Evolutionary conservation across 1,140 invertebrate genomes (phyloP).

Genomic region (Oscheius sp.): DNA sequence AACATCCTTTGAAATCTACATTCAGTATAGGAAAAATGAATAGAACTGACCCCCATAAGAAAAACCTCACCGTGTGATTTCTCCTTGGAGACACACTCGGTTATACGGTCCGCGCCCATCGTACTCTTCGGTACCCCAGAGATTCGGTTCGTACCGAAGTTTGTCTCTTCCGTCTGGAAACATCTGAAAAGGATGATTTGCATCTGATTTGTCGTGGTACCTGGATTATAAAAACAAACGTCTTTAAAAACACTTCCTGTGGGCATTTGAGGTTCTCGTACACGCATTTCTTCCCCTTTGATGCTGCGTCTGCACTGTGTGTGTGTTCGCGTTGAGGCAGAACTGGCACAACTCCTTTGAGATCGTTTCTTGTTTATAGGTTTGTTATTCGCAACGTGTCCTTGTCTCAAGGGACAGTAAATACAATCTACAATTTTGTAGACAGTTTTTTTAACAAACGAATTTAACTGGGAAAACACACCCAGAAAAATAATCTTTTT

Average conservation of each 20-base stretch:
- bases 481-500: no score
- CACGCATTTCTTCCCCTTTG: background rate
- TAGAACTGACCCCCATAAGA: no score
- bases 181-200: constrained; percentile 65
- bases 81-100: background rate
- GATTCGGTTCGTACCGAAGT: constrained; percentile 98
- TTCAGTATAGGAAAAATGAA: no score
- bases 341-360: background rate
- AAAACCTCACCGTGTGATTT: no score
- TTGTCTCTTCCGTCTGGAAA: constrained; percentile 96
- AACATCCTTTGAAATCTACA: no score
- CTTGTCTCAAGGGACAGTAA: no score
- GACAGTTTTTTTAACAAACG: no score
- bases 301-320: background rate
- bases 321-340: background rate
- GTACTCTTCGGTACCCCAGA: constrained; percentile 97
- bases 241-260: background rate
- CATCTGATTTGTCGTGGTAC: background rate
- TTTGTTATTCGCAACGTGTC: no score
- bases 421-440: no score
- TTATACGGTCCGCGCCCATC: constrained; percentile 74
- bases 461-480: no score
- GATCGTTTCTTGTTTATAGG: no score
- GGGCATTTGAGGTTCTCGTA: background rate
- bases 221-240: background rate